These are phyloP conservation scores for Nemotelus pantherinus DNA, from an alignment of 2,888 invertebrate genomes.

Conservation along the genomic window DNA sequence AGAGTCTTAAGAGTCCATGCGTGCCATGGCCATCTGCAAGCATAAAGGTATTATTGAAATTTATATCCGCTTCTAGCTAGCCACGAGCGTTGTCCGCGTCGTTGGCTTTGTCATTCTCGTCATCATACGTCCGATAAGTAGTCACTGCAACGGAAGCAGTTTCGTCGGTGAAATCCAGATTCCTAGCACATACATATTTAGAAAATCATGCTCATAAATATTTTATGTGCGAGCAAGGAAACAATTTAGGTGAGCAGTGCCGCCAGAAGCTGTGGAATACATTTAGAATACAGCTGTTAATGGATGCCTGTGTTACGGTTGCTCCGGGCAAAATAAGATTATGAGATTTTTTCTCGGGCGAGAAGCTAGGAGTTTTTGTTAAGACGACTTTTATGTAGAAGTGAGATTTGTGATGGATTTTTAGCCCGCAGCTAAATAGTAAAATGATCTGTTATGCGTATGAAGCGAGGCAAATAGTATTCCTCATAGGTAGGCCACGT, in stretches of 20 bases:
- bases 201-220: background rate
- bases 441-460: no score
- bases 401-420: no score
- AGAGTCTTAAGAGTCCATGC: background rate
- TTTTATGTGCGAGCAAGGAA: background rate
- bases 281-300: background rate
- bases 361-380: no score
- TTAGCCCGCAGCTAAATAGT: no score
- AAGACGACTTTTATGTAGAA: no score
- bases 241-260: background rate
- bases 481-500: no score
- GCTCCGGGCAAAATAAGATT: no score
- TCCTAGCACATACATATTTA: background rate
- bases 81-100: background rate
- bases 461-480: no score
- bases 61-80: background rate
- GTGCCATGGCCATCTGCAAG: background rate
- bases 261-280: background rate
- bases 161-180: background rate
- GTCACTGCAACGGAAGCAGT: background rate
- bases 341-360: no score
- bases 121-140: background rate
- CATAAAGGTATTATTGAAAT: background rate
- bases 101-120: background rate
- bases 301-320: background rate